Evolutionary conservation across 1,140 invertebrate genomes (phyloP).

Genomic region (Leptinotarsa lineolata): DNA sequence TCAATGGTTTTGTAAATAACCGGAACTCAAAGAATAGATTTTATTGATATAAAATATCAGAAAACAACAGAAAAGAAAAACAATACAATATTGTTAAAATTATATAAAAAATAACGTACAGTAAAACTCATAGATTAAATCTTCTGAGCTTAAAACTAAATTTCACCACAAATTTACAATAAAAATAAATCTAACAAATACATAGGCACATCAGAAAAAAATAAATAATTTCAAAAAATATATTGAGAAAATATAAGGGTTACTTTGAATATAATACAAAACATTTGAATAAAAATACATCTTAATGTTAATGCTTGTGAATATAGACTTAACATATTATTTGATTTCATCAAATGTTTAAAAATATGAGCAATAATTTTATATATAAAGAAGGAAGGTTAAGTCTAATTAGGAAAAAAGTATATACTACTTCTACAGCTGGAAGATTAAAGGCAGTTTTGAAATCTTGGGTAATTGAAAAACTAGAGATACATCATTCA

Average conservation of each 20-base stretch:
- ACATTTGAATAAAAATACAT: too few species aligned
- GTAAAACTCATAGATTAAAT: constrained; percentile 8
- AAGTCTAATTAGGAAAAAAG: too few species aligned
- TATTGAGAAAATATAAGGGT: not conserved
- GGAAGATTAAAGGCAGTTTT: too few species aligned
- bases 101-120: constrained; percentile 17
- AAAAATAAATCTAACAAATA: constrained; percentile 26
- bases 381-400: too few species aligned
- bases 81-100: constrained; percentile 23
- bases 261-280: not conserved
- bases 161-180: constrained; percentile 18
- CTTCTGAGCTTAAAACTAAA: not conserved
- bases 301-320: too few species aligned
- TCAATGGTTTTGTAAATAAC: too few species aligned
- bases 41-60: constrained; percentile 26
- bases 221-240: constrained; percentile 26
- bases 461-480: too few species aligned
- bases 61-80: constrained; percentile 17
- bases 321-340: too few species aligned
- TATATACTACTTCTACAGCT: too few species aligned
- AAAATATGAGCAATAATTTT: too few species aligned
- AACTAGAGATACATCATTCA: too few species aligned
- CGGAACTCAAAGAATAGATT: not conserved
- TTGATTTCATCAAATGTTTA: too few species aligned
- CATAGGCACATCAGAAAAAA: constrained; percentile 24